These are phyloP conservation scores for Mesoclemmys tuberculata DNA, from an alignment of 2,113 vertebrate genomes.

Conservation along the genomic window DNA sequence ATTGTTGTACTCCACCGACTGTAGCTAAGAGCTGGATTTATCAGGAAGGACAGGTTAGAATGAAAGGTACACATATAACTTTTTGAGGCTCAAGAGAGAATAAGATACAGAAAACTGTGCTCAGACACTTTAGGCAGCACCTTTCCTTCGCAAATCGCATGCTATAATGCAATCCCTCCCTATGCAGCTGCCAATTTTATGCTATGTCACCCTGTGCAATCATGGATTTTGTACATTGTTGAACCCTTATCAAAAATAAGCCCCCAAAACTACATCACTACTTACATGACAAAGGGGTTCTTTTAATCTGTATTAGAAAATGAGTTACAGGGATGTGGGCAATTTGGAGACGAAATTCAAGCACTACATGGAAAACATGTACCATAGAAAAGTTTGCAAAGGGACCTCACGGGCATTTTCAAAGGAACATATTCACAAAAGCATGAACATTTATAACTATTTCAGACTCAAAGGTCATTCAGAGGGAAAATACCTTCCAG, in stretches of 20 bases:
- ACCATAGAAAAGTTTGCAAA: slow-evolving; percentile 35
- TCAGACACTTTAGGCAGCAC: not conserved
- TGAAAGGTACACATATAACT: not conserved
- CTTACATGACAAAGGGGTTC: not conserved
- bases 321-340: not conserved
- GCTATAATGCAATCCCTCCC: not conserved
- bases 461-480: slow-evolving; percentile 60
- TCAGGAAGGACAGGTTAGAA: not conserved
- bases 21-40: not conserved
- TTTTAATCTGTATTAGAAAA: not conserved
- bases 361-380: slow-evolving; percentile 7
- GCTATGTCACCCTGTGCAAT: not conserved
- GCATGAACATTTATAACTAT: slow-evolving; percentile 25
- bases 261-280: not conserved
- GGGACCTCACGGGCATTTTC: slow-evolving; percentile 35
- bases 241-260: not conserved
- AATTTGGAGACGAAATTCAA: slow-evolving; percentile 31
- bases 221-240: slow-evolving; percentile 27
- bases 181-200: not conserved
- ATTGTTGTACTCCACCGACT: not conserved
- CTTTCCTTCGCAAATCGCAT: not conserved
- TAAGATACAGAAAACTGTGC: not conserved
- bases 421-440: slow-evolving; percentile 32
- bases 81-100: slow-evolving; percentile 20
- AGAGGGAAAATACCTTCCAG: slow-evolving; percentile 17